Conservation (phyloP, 2,797 vertebrate genomes). For the Rhinichthys osculus region DNA sequence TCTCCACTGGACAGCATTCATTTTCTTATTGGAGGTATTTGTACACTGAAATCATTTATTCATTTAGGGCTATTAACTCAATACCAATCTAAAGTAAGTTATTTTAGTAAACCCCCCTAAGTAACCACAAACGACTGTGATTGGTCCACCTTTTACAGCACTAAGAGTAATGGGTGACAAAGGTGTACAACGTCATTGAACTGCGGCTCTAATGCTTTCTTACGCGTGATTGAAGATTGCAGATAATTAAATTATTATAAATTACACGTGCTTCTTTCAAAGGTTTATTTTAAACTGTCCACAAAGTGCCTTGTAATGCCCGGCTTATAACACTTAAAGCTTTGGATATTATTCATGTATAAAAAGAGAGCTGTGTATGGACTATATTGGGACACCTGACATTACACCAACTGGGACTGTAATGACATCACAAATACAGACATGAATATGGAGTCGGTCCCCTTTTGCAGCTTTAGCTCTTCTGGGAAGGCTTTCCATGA, state of each 20-base stretch:
- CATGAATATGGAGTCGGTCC: background rate
- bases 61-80: background rate
- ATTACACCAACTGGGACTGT: background rate
- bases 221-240: background rate
- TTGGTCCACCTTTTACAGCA: background rate
- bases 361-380: background rate
- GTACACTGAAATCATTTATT: background rate
- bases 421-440: background rate
- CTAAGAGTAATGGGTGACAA: background rate
- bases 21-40: background rate
- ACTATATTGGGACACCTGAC: background rate
- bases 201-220: background rate
- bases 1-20: background rate
- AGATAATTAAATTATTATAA: background rate
- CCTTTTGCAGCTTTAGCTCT: too few relatives aligned
- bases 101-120: background rate
- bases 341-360: background rate
- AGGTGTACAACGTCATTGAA: background rate
- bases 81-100: background rate
- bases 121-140: background rate
- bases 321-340: background rate
- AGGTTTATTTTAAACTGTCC: background rate
- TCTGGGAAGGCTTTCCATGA: too few relatives aligned
- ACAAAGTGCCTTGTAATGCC: background rate
- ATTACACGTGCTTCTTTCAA: rapidly evolving